Percentiles rank a stretch among this genome's conserved stretches.
These are phyloP conservation scores for Harmothoe impar DNA, from an alignment of 2,888 invertebrate genomes.

Conservation along the genomic window DNA sequence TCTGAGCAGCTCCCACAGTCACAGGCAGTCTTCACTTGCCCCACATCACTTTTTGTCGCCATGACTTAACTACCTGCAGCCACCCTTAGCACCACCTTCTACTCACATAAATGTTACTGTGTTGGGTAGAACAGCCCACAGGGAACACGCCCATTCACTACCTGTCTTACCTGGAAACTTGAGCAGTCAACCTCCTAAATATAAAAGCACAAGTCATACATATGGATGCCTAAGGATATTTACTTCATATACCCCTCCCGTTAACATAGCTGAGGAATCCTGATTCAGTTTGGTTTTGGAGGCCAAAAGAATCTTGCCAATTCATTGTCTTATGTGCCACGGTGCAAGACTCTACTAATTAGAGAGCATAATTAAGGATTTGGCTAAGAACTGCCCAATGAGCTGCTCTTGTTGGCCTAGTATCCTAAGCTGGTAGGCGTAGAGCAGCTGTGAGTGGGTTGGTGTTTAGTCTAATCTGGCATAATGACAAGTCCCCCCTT, in stretches of 20 bases:
- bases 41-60: background rate
- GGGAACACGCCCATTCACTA: background rate
- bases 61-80: background rate
- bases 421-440: background rate
- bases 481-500: background rate
- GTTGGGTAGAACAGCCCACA: background rate
- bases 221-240: no score
- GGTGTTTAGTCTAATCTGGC: slow-evolving; percentile 8
- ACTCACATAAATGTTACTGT: background rate
- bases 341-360: no score
- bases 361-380: no score
- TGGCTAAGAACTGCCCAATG: background rate
- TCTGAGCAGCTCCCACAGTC: background rate
- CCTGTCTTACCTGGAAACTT: no score
- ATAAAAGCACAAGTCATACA: no score
- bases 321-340: no score
- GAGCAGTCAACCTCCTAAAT: background rate
- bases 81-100: background rate
- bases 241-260: no score
- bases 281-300: no score
- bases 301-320: no score
- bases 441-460: no score
- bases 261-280: no score
- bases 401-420: background rate
- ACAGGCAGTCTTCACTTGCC: background rate